Evolutionary conservation across 2,888 invertebrate genomes (phyloP).

Genomic region (Patella caerulea): DNA sequence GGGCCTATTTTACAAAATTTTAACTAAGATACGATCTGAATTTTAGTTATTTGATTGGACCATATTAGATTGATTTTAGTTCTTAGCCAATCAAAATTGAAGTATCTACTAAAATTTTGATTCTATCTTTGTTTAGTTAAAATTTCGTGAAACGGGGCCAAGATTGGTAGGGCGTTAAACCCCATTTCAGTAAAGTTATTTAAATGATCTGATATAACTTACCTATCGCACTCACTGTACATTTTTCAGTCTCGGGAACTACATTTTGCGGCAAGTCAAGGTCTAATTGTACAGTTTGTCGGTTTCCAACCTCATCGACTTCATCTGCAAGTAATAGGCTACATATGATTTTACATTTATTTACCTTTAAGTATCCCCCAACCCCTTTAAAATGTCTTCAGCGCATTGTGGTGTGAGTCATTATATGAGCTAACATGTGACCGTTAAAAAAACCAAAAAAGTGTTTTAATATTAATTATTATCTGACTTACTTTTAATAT

Average conservation of each 20-base stretch:
- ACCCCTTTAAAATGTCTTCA: too few species aligned
- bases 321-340: conserved; percentile 25
- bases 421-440: too few species aligned
- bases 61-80: too few species aligned
- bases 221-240: conserved; percentile 50
- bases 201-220: conserved; percentile 6
- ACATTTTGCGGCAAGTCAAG: conserved; percentile 48
- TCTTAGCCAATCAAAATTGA: too few species aligned
- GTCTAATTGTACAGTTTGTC: conserved; percentile 44
- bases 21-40: too few species aligned
- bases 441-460: background rate
- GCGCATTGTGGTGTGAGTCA: too few species aligned
- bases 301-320: conserved; percentile 32
- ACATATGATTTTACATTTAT: background rate
- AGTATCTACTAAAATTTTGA: too few species aligned
- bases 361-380: background rate
- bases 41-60: too few species aligned
- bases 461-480: conserved; percentile 28
- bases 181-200: background rate
- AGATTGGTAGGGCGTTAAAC: too few species aligned
- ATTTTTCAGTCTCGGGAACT: conserved; percentile 49
- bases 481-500: conserved; percentile 29
- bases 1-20: too few species aligned
- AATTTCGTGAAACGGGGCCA: too few species aligned
- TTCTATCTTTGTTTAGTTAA: too few species aligned